Evolutionary conservation across 2,797 vertebrate species (phyloP).

Genomic region (Pelodytes ibericus): DNA sequence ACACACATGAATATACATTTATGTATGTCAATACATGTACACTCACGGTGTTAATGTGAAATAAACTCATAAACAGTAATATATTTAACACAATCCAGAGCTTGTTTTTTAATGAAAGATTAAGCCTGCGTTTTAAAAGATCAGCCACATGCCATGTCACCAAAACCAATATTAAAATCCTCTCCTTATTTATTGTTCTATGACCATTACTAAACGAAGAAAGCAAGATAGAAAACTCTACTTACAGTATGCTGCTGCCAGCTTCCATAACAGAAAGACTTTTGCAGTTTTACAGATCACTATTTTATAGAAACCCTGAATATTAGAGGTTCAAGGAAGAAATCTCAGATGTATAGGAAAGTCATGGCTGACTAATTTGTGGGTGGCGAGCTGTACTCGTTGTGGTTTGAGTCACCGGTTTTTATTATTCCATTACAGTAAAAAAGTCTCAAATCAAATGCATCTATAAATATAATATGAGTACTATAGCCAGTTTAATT

Average conservation of each 20-base stretch:
- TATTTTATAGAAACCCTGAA: conserved; percentile 40
- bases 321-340: conserved; percentile 37
- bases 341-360: conserved; percentile 47
- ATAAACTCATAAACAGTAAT: too few relatives aligned
- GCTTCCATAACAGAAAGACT: conserved; percentile 21
- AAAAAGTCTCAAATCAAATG: conserved; percentile 23
- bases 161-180: too few relatives aligned
- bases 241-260: conserved; percentile 48
- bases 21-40: too few relatives aligned
- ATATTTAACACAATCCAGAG: too few relatives aligned
- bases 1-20: too few relatives aligned
- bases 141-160: too few relatives aligned
- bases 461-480: conserved; percentile 36
- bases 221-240: conserved; percentile 10
- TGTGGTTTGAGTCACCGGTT: conserved; percentile 45
- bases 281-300: conserved; percentile 26
- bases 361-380: conserved; percentile 53
- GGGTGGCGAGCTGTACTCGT: conserved; percentile 26
- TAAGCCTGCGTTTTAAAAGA: too few relatives aligned
- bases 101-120: too few relatives aligned
- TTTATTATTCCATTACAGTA: conserved; percentile 49
- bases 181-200: background rate
- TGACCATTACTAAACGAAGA: background rate
- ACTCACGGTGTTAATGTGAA: too few relatives aligned
- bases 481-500: conserved; percentile 26